Evolutionary conservation across 2,888 invertebrate genomes (phyloP).

Genomic region (Tillus elongatus): DNA sequence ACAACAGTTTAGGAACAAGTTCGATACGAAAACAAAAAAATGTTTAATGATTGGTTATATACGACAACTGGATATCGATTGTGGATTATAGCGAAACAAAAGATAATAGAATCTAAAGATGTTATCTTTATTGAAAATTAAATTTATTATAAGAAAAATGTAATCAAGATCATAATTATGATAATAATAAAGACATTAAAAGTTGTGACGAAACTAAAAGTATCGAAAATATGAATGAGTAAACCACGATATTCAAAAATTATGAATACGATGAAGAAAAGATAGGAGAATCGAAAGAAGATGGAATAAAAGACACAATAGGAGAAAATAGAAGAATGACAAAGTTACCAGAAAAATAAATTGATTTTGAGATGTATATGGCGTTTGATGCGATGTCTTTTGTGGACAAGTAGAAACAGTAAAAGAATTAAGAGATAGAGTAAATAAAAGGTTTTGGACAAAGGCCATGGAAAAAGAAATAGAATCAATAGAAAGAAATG

Average conservation of each 20-base stretch:
- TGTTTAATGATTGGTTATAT: conserved; percentile 18
- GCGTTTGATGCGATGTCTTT: conserved; percentile 19
- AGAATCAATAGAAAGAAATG: conserved; percentile 19
- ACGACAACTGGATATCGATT: conserved; percentile 16
- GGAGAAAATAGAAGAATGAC: conserved; percentile 12
- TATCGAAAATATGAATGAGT: no score
- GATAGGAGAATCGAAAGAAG: conserved; percentile 6
- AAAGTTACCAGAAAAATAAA: conserved; percentile 14
- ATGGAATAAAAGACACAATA: not conserved
- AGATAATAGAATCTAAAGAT: conserved; percentile 15
- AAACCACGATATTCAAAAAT: no score
- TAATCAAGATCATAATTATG: conserved; percentile 7
- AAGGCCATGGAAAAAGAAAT: conserved; percentile 19
- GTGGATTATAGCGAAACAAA: conserved; percentile 14
- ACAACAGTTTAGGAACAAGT: conserved; percentile 6
- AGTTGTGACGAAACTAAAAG: no score
- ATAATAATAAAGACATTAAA: no score
- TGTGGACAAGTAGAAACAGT: conserved; percentile 15
- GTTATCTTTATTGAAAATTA: conserved; percentile 17
- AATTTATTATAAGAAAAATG: conserved; percentile 12
- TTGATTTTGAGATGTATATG: conserved; percentile 20
- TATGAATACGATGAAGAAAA: conserved; percentile 4
- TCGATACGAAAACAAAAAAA: conserved; percentile 15
- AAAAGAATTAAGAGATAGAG: conserved; percentile 15
- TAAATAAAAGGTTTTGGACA: conserved; percentile 16